Conservation (phyloP, 92 coral and sea anemone species). For the Diadumene lineata region DNA sequence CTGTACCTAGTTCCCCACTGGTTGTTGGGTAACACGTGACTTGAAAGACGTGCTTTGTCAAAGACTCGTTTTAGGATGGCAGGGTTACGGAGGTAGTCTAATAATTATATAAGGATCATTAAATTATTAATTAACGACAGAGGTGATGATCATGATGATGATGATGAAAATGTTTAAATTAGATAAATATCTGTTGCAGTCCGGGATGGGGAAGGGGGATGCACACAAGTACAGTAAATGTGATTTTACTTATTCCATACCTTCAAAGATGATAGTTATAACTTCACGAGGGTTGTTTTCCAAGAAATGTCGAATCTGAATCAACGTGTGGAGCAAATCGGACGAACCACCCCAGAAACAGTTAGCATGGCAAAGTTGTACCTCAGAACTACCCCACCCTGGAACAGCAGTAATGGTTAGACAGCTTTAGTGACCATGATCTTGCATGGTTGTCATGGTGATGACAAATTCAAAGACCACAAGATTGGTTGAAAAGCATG, state of each 20-base stretch:
- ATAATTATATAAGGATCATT: too few relatives aligned
- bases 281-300: slow-evolving; percentile 75
- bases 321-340: slow-evolving; percentile 75
- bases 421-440: neutral
- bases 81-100: slow-evolving; percentile 61
- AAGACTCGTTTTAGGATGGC: slow-evolving; percentile 78
- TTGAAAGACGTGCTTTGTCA: slow-evolving; percentile 77
- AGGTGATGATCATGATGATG: neutral
- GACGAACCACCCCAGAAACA: slow-evolving; percentile 95
- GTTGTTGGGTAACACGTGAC: slow-evolving; percentile 62
- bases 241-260: neutral
- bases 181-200: neutral
- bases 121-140: too few relatives aligned
- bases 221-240: too few relatives aligned
- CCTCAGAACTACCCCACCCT: slow-evolving; percentile 92
- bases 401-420: neutral
- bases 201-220: slow-evolving; percentile 53
- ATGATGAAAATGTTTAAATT: neutral
- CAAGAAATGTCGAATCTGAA: slow-evolving; percentile 71
- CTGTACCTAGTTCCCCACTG: slow-evolving; percentile 69
- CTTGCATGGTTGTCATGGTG: neutral
- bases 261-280: slow-evolving; percentile 83
- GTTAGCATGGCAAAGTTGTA: slow-evolving; percentile 83
- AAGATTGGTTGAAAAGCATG: neutral
- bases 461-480: neutral